A percentile compares a stretch with the other conserved stretches of the same genome.
Conservation (phyloP, 2,113 vertebrate species). For the Marmota flaviventris region DNA sequence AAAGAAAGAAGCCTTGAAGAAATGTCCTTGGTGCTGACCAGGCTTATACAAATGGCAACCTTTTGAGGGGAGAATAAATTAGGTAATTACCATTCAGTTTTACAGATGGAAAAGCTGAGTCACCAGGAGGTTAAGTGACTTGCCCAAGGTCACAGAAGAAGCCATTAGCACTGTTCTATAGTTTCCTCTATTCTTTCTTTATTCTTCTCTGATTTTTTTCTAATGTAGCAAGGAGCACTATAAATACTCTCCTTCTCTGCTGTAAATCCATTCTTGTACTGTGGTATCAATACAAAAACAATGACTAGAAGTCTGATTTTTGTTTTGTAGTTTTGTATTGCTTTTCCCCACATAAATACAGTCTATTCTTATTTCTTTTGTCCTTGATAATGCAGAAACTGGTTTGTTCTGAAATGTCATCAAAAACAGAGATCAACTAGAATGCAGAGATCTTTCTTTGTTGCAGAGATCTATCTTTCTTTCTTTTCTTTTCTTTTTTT, state of each 20-base stretch:
- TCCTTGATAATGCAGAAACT: background rate
- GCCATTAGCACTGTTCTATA: slow-evolving; percentile 35
- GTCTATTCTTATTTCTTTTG: slow-evolving; percentile 34
- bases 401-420: background rate
- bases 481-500: too few species aligned
- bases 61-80: slow-evolving; percentile 79
- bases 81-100: slow-evolving; percentile 79
- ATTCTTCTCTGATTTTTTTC: slow-evolving; percentile 39
- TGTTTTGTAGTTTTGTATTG: slow-evolving; percentile 26
- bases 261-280: background rate
- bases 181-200: background rate
- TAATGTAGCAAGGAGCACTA: background rate
- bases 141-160: slow-evolving; percentile 72
- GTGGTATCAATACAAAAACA: slow-evolving; percentile 3
- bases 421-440: background rate
- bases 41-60: slow-evolving; percentile 71
- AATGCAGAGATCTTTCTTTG: background rate
- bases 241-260: background rate
- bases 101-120: slow-evolving; percentile 80
- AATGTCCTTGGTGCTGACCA: slow-evolving; percentile 76
- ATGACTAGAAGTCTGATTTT: slow-evolving; percentile 8
- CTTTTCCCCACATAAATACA: background rate
- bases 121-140: slow-evolving; percentile 76
- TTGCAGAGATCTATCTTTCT: too few species aligned
- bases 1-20: slow-evolving; percentile 74